These are phyloP conservation scores for Neopipo cinnamomea DNA, from an alignment of 2,113 vertebrate species.

Conservation along the genomic window DNA sequence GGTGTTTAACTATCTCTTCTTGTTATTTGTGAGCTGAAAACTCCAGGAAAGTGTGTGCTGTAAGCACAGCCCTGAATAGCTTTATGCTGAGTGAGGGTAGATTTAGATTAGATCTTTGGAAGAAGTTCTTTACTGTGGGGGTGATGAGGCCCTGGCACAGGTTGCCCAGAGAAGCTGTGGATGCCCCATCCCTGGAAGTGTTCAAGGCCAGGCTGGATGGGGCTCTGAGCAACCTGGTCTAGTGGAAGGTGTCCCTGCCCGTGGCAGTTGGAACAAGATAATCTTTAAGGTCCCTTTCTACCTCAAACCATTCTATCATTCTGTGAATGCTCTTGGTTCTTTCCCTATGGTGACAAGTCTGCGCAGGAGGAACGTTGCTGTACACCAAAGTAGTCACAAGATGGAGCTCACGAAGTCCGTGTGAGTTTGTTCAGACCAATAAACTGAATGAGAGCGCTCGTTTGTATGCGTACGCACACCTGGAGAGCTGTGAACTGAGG, in stretches of 20 bases:
- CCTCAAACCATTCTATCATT: neutral
- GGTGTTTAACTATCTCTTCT: neutral
- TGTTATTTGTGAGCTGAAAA: neutral
- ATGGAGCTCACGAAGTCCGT: conserved; percentile 46
- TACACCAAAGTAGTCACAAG: conserved; percentile 49
- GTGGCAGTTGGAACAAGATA: neutral
- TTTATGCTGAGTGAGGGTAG: neutral
- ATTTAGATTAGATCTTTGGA: neutral
- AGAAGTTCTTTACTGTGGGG: neutral
- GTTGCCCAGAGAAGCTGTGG: neutral
- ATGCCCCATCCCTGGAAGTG: neutral
- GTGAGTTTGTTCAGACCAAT: neutral
- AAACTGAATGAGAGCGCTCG: neutral
- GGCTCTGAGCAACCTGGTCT: neutral
- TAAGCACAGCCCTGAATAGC: neutral
- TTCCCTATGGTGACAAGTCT: neutral
- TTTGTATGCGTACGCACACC: neutral
- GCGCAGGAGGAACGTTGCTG: neutral
- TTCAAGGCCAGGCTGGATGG: neutral
- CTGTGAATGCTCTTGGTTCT: neutral
- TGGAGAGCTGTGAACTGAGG: neutral
- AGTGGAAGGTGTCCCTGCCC: neutral
- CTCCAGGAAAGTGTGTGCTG: neutral
- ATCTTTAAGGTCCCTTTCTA: neutral
- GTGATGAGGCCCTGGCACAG: neutral